phyloP scores from a whole-genome alignment of 1,140 invertebrate species.

The Bombyx mandarina region DNA sequence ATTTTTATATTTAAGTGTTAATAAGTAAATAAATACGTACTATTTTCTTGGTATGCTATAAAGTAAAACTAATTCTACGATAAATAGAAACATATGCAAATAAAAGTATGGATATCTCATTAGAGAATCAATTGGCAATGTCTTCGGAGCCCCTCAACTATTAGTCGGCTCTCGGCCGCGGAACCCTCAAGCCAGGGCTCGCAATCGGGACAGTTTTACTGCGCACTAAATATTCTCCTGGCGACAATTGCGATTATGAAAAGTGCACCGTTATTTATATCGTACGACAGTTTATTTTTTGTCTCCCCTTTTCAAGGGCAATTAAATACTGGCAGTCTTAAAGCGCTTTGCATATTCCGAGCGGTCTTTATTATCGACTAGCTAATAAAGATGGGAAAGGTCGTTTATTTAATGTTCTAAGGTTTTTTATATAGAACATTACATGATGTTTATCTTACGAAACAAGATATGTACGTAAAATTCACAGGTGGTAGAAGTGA shows the following conservation, averaged over 20 bases:
- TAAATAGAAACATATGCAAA: too few species aligned
- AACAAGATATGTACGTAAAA: too few species aligned
- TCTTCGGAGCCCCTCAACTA: constrained; percentile 32
- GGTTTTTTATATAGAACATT: neutral
- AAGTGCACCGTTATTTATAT: constrained; percentile 70
- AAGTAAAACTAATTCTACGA: constrained; percentile 6
- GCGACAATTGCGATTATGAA: constrained; percentile 71
- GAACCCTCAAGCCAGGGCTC: constrained; percentile 21
- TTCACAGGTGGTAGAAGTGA: too few species aligned
- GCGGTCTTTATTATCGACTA: constrained; percentile 38
- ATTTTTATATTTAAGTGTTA: too few species aligned
- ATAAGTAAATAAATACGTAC: neutral
- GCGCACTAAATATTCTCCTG: constrained; percentile 69
- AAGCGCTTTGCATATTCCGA: constrained; percentile 62
- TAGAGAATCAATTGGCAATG: constrained; percentile 6
- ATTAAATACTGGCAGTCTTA: constrained; percentile 68
- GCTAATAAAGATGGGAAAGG: constrained; percentile 59
- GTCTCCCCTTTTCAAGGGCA: constrained; percentile 67
- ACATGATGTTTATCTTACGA: too few species aligned
- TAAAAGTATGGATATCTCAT: constrained; percentile 6
- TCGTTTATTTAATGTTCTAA: constrained; percentile 10
- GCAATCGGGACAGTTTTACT: constrained; percentile 56
- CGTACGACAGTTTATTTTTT: constrained; percentile 59
- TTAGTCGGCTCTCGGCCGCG: constrained; percentile 28
- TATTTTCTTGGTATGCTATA: neutral